phyloP scores from a whole-genome alignment of 1,140 invertebrate genomes.

The Apis dorsata region DNA sequence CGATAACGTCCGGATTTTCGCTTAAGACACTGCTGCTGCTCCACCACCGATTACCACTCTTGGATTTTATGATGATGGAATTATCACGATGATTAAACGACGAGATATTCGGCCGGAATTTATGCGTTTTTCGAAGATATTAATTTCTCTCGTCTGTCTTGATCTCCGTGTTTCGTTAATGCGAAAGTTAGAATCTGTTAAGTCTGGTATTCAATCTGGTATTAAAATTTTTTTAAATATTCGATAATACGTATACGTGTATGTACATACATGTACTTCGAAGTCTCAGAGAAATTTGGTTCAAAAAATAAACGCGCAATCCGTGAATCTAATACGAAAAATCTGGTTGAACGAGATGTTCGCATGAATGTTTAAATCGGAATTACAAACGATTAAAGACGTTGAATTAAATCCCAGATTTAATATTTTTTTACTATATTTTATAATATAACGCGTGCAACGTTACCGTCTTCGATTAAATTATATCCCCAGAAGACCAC shows the following conservation, averaged over 20 bases:
- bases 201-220: no score
- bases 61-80: neutral
- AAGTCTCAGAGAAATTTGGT: no score
- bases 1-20: conserved; percentile 32
- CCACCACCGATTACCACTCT: no score
- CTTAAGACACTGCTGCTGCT: neutral
- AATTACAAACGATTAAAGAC: no score
- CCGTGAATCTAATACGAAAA: no score
- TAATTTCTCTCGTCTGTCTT: neutral
- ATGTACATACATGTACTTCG: no score
- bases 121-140: neutral
- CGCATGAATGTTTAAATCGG: no score
- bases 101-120: neutral
- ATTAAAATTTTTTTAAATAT: no score
- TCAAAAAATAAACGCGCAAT: no score
- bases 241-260: no score
- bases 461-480: neutral
- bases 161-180: neutral
- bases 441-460: neutral
- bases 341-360: no score
- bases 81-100: neutral
- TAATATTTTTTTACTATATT: neutral
- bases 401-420: no score
- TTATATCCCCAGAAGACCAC: neutral
- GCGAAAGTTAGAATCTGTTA: neutral